A percentile compares a stretch with the other conserved stretches of the same genome.
Evolutionary conservation across 2,797 vertebrate species (phyloP).

Genomic region (Odontamblyopus rebecca): DNA sequence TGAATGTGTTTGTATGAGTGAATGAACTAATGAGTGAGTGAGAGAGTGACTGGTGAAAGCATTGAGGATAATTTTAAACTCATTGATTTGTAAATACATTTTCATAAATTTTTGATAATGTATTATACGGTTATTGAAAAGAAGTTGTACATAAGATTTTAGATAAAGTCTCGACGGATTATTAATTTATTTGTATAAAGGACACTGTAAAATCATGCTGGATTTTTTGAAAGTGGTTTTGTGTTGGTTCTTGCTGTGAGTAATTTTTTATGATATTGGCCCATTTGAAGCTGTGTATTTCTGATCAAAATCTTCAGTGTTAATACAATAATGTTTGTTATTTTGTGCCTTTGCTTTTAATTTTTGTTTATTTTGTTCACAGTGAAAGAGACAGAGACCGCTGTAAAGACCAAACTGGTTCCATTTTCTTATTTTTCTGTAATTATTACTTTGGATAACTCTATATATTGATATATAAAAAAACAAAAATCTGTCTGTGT

Average conservation of each 20-base stretch:
- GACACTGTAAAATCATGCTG: slow-evolving; percentile 59
- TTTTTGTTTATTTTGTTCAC: slow-evolving; percentile 40
- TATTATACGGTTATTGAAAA: slow-evolving; percentile 79
- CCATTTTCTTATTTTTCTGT: slow-evolving; percentile 72
- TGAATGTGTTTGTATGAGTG: slow-evolving; percentile 20
- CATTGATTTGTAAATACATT: slow-evolving; percentile 81
- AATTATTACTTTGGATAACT: slow-evolving; percentile 75
- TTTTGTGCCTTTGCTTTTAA: slow-evolving; percentile 58
- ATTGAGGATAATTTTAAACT: slow-evolving; percentile 73
- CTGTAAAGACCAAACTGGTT: slow-evolving; percentile 69
- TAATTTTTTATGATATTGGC: slow-evolving; percentile 41
- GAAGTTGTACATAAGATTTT: slow-evolving; percentile 83
- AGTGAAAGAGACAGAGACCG: slow-evolving; percentile 43
- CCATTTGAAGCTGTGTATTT: slow-evolving; percentile 33
- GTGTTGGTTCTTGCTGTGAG: slow-evolving; percentile 69
- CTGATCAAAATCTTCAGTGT: slow-evolving; percentile 21
- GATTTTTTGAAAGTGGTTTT: slow-evolving; percentile 73
- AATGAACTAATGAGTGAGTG: slow-evolving; percentile 20
- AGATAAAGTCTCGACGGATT: slow-evolving; percentile 76
- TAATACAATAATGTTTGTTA: slow-evolving; percentile 44
- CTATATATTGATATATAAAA: slow-evolving; percentile 83
- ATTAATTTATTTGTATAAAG: slow-evolving; percentile 81
- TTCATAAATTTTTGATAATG: slow-evolving; percentile 85
- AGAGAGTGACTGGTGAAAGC: slow-evolving; percentile 39
- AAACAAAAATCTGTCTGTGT: slow-evolving; percentile 51